Base-by-base conservation (phyloP, 2,888 invertebrate genomes). In the Ischnura elegans region DNA sequence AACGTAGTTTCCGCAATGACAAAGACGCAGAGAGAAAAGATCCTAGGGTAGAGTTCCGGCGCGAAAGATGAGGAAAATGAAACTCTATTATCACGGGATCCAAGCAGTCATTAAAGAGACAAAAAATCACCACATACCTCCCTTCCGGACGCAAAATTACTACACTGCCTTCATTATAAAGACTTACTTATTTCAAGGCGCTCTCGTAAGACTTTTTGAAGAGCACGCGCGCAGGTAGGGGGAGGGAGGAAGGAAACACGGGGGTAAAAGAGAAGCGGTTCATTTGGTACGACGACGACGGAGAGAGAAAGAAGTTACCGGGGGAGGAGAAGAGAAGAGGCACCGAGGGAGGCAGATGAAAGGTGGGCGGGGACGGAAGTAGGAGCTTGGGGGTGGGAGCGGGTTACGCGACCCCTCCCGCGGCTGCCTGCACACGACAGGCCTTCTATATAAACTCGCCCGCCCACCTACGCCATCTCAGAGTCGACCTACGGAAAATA, bases 341-440 rank as follows among this genome's bases (percentile, higher is more conserved):
- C 36, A 25, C 29, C 36, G 25, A 13, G 76, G 76, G 76, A 76
- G 76, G 76, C 2, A 76, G 76, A 76, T 76, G 76, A 76, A 76
- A 76, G 76, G 76, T 36, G 36, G 61, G 61, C 8, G n/a, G n/a
- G 61, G n/a, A 51, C 21, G 61, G n/a, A n/a, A 19, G 61, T n/a
- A 21, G n/a, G 61, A 36, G 29, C 0, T 29, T 29, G 76, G 87
- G 45, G 43, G 36, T 8, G 19, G 90, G 51, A 61, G 43, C 21
- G 55, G 55, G 43, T 6, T 25, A 36, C 43, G 3, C 42, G 90
- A 43, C 42, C 25, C 87, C 87, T 87, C 55, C 87, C 47, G 76
- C 76, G 90, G 90, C 90, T 90, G 66, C 90, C 90, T 90, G 90
- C 90, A 61, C 90, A 61, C 90, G 90, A 90, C 90, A 90, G 90